phyloP scores from a whole-genome alignment of 2,888 invertebrate species.

The Lamproptera curius region DNA sequence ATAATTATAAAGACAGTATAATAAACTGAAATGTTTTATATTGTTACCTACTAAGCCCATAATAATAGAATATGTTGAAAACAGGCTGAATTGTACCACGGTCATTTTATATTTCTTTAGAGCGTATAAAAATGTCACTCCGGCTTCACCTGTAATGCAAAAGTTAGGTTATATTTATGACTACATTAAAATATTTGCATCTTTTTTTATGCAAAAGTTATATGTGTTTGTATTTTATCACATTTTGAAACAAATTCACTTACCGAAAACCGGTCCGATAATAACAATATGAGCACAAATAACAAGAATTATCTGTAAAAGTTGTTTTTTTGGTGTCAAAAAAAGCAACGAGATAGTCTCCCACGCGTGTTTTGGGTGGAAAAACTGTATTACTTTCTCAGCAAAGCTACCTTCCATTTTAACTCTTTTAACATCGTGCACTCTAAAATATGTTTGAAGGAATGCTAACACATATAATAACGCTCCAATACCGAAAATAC shows the following conservation, averaged over 20 bases:
- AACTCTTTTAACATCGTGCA: constrained; percentile 52
- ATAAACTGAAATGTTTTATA: too few species aligned
- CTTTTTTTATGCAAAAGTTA: too few species aligned
- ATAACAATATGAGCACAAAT: constrained; percentile 62
- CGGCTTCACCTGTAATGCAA: constrained; percentile 67
- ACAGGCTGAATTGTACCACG: constrained; percentile 70
- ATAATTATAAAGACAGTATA: too few species aligned
- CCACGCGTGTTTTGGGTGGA: constrained; percentile 57
- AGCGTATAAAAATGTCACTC: constrained; percentile 67
- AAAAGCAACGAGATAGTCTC: constrained; percentile 62
- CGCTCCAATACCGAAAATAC: constrained; percentile 55
- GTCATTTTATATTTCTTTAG: constrained; percentile 73
- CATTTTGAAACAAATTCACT: constrained; percentile 26
- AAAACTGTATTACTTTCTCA: constrained; percentile 46
- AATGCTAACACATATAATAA: constrained; percentile 52
- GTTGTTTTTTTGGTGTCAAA: constrained; percentile 39
- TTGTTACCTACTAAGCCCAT: constrained; percentile 75
- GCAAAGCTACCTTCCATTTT: constrained; percentile 42
- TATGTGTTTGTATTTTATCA: too few species aligned
- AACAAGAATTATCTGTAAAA: constrained; percentile 51
- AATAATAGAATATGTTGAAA: constrained; percentile 64
- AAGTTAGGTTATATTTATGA: too few species aligned
- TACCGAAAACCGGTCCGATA: constrained; percentile 65
- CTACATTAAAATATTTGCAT: too few species aligned
- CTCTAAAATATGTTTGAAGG: constrained; percentile 50